Conservation (phyloP, 2,113 vertebrate species). For the Pithys albifrons region DNA sequence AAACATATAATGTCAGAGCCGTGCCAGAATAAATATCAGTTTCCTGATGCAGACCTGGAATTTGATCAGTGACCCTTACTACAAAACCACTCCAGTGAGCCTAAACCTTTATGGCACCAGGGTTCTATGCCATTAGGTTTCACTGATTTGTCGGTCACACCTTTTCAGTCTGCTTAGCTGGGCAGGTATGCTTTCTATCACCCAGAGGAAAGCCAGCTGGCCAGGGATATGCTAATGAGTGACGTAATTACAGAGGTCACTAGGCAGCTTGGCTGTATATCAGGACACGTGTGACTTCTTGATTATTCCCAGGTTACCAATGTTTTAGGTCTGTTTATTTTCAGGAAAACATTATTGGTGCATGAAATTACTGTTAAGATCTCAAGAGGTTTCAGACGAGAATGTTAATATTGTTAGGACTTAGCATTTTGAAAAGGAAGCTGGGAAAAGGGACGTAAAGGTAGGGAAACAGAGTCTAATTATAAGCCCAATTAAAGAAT, state of each 20-base stretch:
- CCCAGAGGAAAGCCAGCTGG: neutral
- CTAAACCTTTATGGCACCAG: neutral
- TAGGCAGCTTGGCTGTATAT: neutral
- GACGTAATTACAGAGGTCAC: neutral
- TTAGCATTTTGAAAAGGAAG: neutral
- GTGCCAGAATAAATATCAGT: neutral
- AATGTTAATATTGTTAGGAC: slow-evolving; percentile 51
- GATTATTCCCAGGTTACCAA: slow-evolving; percentile 9
- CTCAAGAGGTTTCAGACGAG: slow-evolving; percentile 22
- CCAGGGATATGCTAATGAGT: slow-evolving; percentile 12
- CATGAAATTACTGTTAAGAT: slow-evolving; percentile 37
- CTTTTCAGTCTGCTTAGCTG: neutral
- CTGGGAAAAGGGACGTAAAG: neutral
- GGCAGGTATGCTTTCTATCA: neutral
- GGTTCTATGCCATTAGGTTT: slow-evolving; percentile 10
- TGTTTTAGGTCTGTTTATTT: slow-evolving; percentile 50
- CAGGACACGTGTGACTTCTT: neutral
- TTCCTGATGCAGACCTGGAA: neutral
- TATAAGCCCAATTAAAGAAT: slow-evolving; percentile 22
- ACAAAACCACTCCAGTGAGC: neutral
- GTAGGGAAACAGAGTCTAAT: neutral
- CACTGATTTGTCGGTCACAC: neutral
- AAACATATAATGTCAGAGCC: fast-evolving
- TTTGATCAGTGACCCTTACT: neutral
- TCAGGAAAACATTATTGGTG: slow-evolving; percentile 16